A percentile compares a stretch with the other conserved stretches of the same genome.
Conservation (phyloP, 1,140 invertebrate genomes). For the Sinella curviseta region DNA sequence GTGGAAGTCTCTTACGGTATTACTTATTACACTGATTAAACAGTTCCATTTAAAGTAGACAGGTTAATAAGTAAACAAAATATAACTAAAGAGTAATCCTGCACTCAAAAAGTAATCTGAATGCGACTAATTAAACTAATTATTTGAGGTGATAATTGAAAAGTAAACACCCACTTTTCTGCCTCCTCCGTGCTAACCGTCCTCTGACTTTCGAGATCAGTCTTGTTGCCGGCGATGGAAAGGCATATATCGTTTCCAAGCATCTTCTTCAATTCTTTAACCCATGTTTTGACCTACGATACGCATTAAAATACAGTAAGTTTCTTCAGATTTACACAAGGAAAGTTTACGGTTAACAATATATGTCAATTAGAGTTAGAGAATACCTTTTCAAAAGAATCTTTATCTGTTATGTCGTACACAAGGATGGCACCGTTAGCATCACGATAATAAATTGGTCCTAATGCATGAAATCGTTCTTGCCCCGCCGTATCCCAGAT, state of each 20-base stretch:
- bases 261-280: conserved; percentile 96
- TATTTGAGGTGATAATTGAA: no score
- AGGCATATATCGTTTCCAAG: conserved; percentile 88
- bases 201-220: conserved; percentile 89
- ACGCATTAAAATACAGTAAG: conserved; percentile 22
- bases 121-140: no score
- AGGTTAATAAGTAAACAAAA: no score
- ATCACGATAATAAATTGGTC: conserved; percentile 95
- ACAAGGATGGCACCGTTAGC: conserved; percentile 97
- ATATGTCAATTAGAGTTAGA: not conserved
- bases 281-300: conserved; percentile 91
- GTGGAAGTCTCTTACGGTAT: no score
- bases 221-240: conserved; percentile 96
- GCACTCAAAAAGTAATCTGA: no score
- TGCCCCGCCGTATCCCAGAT: conserved; percentile 99
- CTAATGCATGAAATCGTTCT: conserved; percentile 90
- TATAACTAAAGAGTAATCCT: no score
- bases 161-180: no score
- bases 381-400: conserved; percentile 91
- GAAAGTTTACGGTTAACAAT: not conserved
- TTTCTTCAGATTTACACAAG: not conserved
- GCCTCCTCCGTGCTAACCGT: conserved; percentile 81
- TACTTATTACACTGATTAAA: not conserved
- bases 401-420: conserved; percentile 97
- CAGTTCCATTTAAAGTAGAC: not conserved